Evolutionary conservation across 2,113 vertebrate species (phyloP).

Genomic region (Spheniscus mendiculus): DNA sequence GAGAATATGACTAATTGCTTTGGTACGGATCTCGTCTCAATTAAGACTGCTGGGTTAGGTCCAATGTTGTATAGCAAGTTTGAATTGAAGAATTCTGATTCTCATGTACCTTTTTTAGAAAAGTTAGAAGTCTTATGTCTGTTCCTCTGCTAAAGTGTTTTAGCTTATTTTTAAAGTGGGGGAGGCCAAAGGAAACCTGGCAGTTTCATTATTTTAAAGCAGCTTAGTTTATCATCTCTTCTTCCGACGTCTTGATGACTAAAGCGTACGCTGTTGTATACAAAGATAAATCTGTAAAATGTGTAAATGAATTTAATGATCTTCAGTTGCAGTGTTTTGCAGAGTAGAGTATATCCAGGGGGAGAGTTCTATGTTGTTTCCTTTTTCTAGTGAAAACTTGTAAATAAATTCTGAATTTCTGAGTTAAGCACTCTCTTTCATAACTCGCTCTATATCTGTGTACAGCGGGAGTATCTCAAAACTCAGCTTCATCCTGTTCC

Average conservation of each 20-base stretch:
- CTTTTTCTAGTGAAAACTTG: conserved; percentile 34
- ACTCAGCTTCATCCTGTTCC: background rate
- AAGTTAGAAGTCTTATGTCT: background rate
- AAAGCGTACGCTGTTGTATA: background rate
- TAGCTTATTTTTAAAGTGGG: background rate
- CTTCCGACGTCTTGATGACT: background rate
- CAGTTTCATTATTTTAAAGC: background rate
- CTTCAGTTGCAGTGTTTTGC: background rate
- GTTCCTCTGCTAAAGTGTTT: background rate
- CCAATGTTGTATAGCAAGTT: background rate
- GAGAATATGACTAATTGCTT: background rate
- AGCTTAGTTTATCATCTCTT: background rate
- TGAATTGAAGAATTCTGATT: background rate
- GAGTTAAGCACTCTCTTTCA: conserved; percentile 1
- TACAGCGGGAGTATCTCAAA: background rate
- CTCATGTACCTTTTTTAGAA: background rate
- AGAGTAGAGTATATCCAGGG: background rate
- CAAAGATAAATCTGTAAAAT: conserved; percentile 6
- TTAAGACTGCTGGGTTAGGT: background rate
- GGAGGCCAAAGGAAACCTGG: background rate
- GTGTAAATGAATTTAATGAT: background rate
- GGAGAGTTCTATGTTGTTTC: background rate
- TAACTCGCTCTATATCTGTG: background rate
- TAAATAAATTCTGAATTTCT: conserved; percentile 72
- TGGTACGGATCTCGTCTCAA: background rate